A percentile compares a stretch with the other conserved stretches of the same genome.
Evolutionary conservation across 2,888 invertebrate species (phyloP).

Genomic region (Rutpela maculata): DNA sequence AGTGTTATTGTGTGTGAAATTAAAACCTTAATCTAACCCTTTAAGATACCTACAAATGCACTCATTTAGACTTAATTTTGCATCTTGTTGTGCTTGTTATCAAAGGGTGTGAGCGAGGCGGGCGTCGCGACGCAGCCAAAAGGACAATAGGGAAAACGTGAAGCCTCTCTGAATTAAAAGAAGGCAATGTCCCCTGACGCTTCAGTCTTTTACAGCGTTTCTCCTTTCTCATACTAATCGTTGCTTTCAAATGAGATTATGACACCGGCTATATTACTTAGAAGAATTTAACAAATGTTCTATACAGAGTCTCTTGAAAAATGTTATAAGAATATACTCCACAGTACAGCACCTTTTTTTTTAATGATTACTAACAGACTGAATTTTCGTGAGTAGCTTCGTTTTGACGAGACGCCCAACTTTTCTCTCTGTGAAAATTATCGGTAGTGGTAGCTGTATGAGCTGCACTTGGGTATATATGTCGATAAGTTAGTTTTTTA

Average conservation of each 20-base stretch:
- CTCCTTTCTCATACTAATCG: constrained; percentile 29
- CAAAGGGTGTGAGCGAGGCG: constrained; percentile 20
- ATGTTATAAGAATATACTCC: not conserved
- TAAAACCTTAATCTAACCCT: constrained; percentile 72
- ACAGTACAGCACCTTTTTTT: no score
- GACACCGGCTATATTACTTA: constrained; percentile 7
- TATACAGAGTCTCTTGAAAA: not conserved
- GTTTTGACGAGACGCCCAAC: no score
- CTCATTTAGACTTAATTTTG: constrained; percentile 67
- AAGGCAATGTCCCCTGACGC: constrained; percentile 23
- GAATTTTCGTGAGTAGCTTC: no score
- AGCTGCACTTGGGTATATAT: no score
- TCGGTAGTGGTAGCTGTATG: no score
- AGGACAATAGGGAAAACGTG: constrained; percentile 16
- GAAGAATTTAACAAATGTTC: constrained; percentile 16
- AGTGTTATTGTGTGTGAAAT: constrained; percentile 75
- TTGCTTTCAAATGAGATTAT: constrained; percentile 22
- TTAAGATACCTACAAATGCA: constrained; percentile 68
- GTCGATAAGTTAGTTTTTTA: no score
- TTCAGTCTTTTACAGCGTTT: constrained; percentile 35
- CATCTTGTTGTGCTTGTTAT: constrained; percentile 58
- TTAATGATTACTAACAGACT: no score
- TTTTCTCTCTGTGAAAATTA: no score
- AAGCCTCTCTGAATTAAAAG: constrained; percentile 32
- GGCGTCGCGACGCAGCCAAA: constrained; percentile 17